Percentiles rank a stretch among this genome's conserved stretches.
phyloP scores from a whole-genome alignment of 2,113 vertebrate species.

The Gambusia holbrooki region DNA sequence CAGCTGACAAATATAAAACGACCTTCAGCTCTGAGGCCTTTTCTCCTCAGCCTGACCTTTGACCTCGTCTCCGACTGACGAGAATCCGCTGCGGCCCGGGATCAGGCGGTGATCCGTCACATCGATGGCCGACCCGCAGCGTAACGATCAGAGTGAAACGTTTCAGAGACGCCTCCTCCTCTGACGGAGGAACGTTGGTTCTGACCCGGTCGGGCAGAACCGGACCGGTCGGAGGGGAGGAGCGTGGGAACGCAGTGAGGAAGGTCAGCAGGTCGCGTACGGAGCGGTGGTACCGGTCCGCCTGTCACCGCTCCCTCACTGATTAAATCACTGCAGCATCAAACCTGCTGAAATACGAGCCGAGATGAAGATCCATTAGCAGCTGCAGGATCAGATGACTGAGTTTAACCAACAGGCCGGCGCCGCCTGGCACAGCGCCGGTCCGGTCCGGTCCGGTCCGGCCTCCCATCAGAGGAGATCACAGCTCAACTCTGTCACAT shows the following conservation, averaged over 20 bases:
- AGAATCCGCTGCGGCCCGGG: too few species aligned
- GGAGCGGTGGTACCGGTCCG: neutral
- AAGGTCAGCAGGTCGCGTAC: too few species aligned
- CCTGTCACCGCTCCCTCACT: neutral
- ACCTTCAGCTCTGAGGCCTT: neutral
- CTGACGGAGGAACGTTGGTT: neutral
- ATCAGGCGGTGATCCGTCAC: constrained; percentile 10
- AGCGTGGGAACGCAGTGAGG: too few species aligned
- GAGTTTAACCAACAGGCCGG: constrained; percentile 12
- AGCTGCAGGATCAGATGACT: constrained; percentile 32
- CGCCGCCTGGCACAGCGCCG: too few species aligned
- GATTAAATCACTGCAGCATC: constrained; percentile 68
- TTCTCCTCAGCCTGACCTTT: too few species aligned
- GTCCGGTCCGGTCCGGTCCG: too few species aligned
- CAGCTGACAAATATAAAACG: too few species aligned
- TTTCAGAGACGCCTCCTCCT: constrained; percentile 9
- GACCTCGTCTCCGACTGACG: too few species aligned
- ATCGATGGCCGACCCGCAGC: too few species aligned
- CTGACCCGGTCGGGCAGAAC: neutral
- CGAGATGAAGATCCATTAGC: constrained; percentile 40
- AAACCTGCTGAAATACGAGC: constrained; percentile 60
- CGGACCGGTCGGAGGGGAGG: too few species aligned
- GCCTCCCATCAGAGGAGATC: neutral
- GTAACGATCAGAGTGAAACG: neutral
- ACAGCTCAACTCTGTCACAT: too few species aligned